Conservation (phyloP, 2,888 invertebrate species). For the Melangyna quadrimaculata region DNA sequence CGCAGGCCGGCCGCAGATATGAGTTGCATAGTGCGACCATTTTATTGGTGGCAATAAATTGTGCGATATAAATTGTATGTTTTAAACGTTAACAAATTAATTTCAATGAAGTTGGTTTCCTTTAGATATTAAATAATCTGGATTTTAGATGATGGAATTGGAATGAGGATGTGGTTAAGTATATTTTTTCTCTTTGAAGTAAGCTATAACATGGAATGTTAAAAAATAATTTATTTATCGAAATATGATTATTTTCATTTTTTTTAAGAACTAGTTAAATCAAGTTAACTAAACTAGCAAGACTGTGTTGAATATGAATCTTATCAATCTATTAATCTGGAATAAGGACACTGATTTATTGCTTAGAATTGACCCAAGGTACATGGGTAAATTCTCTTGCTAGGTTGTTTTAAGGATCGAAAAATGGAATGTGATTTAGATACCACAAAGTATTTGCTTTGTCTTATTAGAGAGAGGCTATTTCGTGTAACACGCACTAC, state of each 20-base stretch:
- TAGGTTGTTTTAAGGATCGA: neutral
- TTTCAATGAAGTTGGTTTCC: slow-evolving; percentile 52
- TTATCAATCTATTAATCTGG: slow-evolving; percentile 17
- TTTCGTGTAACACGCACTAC: slow-evolving; percentile 39
- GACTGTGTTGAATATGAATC: slow-evolving; percentile 20
- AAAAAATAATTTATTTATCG: neutral
- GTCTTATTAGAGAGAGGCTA: neutral
- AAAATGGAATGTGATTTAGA: slow-evolving; percentile 16
- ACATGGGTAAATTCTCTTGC: too few relatives aligned
- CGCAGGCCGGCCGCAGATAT: slow-evolving; percentile 4
- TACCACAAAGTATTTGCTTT: slow-evolving; percentile 31
- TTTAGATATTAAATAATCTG: slow-evolving; percentile 16
- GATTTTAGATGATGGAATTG: neutral
- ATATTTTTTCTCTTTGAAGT: neutral
- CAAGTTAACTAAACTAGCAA: slow-evolving; percentile 4
- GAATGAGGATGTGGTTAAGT: neutral
- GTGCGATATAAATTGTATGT: slow-evolving; percentile 47
- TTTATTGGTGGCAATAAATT: slow-evolving; percentile 58
- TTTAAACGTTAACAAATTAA: slow-evolving; percentile 61
- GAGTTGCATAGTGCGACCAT: slow-evolving; percentile 54
- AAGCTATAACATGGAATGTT: neutral
- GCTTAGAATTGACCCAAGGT: neutral
- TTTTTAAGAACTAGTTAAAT: neutral
- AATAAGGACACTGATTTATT: slow-evolving; percentile 27
- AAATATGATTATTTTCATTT: slow-evolving; percentile 2